Percentiles rank a stretch among this genome's conserved stretches.
phyloP scores from a whole-genome alignment of 2,113 vertebrate genomes.

The Panurus biarmicus region DNA sequence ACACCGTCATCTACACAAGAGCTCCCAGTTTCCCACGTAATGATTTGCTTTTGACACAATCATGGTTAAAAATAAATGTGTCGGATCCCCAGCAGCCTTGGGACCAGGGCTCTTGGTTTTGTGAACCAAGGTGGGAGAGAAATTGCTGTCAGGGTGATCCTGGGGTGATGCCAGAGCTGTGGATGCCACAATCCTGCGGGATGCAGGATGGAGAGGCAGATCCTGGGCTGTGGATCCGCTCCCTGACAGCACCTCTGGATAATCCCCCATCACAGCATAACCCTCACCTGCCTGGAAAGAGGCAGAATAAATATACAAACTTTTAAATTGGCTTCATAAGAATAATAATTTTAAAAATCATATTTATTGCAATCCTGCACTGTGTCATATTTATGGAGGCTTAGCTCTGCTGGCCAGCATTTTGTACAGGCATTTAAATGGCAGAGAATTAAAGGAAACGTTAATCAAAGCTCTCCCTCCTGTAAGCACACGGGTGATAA shows the following conservation, averaged over 20 bases:
- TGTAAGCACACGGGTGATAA: not conserved
- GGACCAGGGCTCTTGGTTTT: not conserved
- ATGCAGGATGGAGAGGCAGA: not conserved
- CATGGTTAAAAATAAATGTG: not conserved
- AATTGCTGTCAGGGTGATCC: not conserved
- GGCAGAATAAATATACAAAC: not conserved
- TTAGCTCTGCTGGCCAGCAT: not conserved
- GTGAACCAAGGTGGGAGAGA: not conserved
- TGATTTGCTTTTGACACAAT: not conserved
- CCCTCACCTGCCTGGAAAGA: not conserved
- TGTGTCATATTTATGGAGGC: not conserved
- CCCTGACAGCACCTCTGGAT: not conserved
- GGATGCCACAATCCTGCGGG: not conserved
- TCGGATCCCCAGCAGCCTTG: not conserved
- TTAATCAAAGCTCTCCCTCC: slow-evolving; percentile 4
- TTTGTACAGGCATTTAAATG: not conserved
- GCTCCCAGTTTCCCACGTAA: not conserved
- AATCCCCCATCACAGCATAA: not conserved
- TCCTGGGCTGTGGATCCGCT: not conserved
- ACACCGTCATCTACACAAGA: not conserved
- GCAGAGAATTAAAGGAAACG: not conserved
- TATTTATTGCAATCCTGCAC: not conserved
- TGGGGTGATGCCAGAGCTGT: not conserved
- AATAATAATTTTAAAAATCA: not conserved
- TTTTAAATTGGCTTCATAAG: not conserved